phyloP scores from a whole-genome alignment of 2,113 vertebrate species.

The Trichechus manatus region DNA sequence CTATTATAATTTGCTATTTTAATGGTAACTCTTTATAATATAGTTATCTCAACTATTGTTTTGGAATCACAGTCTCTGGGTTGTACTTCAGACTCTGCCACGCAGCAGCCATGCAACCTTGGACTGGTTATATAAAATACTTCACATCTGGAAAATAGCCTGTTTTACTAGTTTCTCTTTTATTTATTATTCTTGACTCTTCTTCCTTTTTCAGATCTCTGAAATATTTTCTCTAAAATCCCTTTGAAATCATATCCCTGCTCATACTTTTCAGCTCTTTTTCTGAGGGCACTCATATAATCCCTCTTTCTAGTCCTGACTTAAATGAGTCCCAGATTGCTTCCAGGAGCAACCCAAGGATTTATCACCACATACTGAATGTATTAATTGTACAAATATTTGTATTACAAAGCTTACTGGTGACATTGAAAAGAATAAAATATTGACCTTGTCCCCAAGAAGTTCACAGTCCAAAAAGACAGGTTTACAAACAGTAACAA shows the following conservation, averaged over 20 bases:
- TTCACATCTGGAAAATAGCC: neutral
- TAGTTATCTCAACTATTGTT: neutral
- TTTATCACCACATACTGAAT: neutral
- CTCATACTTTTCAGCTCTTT: neutral
- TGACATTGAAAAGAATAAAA: neutral
- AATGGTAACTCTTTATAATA: neutral
- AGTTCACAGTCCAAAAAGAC: neutral
- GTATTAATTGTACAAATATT: neutral
- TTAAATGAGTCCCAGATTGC: neutral
- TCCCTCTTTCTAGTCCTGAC: neutral
- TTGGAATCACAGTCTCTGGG: neutral
- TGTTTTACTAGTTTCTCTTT: neutral
- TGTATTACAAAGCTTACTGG: neutral
- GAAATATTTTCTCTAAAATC: constrained; percentile 11
- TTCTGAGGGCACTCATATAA: neutral
- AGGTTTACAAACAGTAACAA: neutral
- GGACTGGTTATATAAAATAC: neutral
- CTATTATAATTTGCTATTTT: neutral
- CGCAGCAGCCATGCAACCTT: neutral
- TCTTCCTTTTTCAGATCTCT: neutral
- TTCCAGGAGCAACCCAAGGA: neutral
- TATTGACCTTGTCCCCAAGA: neutral
- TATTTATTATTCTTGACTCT: neutral
- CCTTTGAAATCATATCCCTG: neutral
- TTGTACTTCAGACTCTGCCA: neutral